Evolutionary conservation across 2,797 vertebrate species (phyloP).

Genomic region (Choloepus didactylus): DNA sequence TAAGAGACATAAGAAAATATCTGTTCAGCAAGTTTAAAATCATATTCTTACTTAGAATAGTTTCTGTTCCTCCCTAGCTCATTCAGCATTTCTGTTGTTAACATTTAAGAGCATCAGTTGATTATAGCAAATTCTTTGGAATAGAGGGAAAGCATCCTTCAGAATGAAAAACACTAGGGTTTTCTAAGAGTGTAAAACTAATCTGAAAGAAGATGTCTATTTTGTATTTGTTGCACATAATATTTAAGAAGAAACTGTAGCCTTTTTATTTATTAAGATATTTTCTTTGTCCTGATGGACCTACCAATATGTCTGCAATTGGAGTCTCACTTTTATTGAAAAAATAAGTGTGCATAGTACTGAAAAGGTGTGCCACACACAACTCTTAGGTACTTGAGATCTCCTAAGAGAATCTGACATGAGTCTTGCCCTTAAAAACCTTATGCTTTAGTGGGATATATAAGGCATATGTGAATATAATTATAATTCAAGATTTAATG

Average conservation of each 20-base stretch:
- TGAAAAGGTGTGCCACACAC: neutral
- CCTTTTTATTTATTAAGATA: neutral
- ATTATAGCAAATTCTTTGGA: conserved; percentile 39
- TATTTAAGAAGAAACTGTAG: conserved; percentile 41
- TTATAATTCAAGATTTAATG: conserved; percentile 19
- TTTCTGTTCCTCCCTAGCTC: conserved; percentile 46
- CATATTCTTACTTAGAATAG: conserved; percentile 21
- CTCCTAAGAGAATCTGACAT: neutral
- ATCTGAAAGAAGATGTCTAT: neutral
- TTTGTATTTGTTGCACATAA: conserved; percentile 1
- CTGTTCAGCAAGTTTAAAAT: conserved; percentile 68
- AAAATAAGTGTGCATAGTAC: conserved; percentile 27
- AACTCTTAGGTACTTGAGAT: neutral
- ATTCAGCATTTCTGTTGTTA: conserved; percentile 59
- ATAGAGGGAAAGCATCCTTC: neutral
- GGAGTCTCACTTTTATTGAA: conserved; percentile 20
- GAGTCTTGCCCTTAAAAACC: neutral
- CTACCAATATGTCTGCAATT: neutral
- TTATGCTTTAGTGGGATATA: neutral
- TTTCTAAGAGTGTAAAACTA: neutral
- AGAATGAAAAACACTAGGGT: neutral
- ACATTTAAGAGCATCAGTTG: conserved; percentile 35
- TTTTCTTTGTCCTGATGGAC: neutral
- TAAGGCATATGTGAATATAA: neutral
- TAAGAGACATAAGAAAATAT: conserved; percentile 54